Conservation (phyloP, 2,113 vertebrate species). For the Leptosomus discolor region DNA sequence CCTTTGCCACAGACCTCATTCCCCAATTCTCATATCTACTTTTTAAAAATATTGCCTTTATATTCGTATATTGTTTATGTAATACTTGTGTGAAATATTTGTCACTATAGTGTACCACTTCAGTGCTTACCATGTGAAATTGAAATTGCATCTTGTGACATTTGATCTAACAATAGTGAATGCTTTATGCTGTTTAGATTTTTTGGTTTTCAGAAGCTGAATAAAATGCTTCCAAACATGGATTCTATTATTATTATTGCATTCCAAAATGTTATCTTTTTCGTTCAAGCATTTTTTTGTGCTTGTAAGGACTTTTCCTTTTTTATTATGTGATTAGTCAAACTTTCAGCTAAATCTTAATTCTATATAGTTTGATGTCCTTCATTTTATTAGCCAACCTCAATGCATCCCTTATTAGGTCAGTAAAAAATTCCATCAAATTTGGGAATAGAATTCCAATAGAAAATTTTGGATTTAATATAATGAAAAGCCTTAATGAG, state of each 20-base stretch:
- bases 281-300: not conserved
- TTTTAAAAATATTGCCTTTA: not conserved
- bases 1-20: not conserved
- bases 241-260: not conserved
- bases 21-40: too few relatives aligned
- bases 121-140: not conserved
- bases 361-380: not conserved
- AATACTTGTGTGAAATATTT: not conserved
- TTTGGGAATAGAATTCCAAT: not conserved
- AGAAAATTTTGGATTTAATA: not conserved
- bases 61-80: not conserved
- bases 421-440: not conserved
- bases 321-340: not conserved
- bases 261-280: fast-evolving
- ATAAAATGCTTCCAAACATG: not conserved
- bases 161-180: not conserved
- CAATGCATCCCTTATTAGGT: not conserved
- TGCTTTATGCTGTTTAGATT: not conserved
- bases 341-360: not conserved
- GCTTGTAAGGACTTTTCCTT: not conserved
- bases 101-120: not conserved
- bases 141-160: not conserved
- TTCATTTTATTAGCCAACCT: not conserved
- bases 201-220: not conserved
- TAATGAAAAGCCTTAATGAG: not conserved